Base-by-base conservation (phyloP, 2,797 vertebrate species). In the Adrianichthys oophorus region DNA sequence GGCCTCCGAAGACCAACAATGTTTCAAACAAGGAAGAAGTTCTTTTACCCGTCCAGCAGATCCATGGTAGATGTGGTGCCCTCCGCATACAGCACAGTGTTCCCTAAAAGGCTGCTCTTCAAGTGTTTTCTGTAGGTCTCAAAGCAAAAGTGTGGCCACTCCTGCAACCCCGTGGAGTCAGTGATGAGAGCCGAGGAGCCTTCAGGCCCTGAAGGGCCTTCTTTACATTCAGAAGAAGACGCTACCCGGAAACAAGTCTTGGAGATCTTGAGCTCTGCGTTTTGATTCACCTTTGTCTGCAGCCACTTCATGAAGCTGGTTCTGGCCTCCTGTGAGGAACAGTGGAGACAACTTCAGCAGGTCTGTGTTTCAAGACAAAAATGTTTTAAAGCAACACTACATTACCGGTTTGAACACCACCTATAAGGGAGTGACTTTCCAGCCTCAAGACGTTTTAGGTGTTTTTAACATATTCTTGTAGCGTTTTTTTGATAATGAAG, bases 41-140 rank as follows among this genome's bases (percentile, higher is more conserved):
- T 16, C 40, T 15, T 37, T 96, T 88, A 99, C 97, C 96, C 95
- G 0, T 96, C 94, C 48, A 98, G 82, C 19, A 98, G 91, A 63
- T 90, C 89, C 94, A 98, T 98, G 37, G 96, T 99, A 0, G 92
- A 93, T 0, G 93, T 76, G 6, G 89, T 88, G 13, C 95, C 92
- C 59, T 98, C 94, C 0, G 92, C 65, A 13, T 95, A 97, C 21
- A 98, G 89, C 45, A 98, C 7, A 0, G 90, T 86, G 69, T 86
- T 94, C 0, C 97, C 97, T 43, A 98, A 88, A 0, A 65, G 76
- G 41, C 67, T 79, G 29, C 93, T 96, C 41, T 85, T 89, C 72
- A 99, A 89, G 62, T 95, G 90, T 59, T 89, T 76, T 16, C 68
- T 78, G 62, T 98, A 98, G 0, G 68, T 90, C 26, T 94, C 71